phyloP scores from a whole-genome alignment of 1,140 invertebrate species.

The Diuraphis noxia region DNA sequence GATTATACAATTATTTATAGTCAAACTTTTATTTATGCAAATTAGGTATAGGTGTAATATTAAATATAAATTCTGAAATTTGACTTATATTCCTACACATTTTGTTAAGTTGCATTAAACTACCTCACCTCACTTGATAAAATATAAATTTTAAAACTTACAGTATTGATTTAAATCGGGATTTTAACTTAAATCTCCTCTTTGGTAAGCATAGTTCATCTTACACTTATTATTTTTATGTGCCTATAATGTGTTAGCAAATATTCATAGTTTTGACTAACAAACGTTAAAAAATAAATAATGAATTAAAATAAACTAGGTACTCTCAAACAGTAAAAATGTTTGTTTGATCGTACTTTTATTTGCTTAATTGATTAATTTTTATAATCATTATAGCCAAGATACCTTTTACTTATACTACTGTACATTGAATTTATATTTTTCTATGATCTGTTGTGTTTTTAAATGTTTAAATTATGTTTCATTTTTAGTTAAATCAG shows the following conservation, averaged over 20 bases:
- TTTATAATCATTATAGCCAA: neutral
- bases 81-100: no score
- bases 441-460: neutral
- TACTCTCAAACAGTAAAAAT: neutral
- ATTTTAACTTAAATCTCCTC: no score
- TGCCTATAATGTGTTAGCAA: neutral
- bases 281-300: neutral
- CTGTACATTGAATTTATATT: no score
- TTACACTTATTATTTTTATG: neutral
- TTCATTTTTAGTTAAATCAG: no score
- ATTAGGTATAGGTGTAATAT: neutral
- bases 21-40: neutral
- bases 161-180: neutral
- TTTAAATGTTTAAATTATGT: no score
- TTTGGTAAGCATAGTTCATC: neutral
- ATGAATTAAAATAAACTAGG: neutral
- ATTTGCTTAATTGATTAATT: neutral
- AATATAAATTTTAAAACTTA: neutral
- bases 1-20: neutral
- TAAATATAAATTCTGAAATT: neutral
- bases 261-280: neutral
- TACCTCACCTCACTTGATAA: neutral
- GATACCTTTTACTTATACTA: neutral
- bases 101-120: neutral
- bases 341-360: neutral